Conservation (phyloP, 2,888 invertebrate species). For the Rotaria sp. region DNA sequence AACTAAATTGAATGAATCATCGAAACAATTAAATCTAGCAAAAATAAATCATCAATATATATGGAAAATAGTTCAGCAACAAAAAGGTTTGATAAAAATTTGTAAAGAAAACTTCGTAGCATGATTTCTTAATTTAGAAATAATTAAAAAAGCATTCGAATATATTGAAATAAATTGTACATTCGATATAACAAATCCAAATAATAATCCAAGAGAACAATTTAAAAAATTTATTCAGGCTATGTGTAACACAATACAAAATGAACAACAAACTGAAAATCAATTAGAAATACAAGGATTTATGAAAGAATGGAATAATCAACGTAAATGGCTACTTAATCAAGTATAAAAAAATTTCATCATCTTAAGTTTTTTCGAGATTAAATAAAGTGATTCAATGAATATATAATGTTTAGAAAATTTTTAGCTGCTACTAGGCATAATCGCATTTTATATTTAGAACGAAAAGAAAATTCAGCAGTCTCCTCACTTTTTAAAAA, state of each 20-base stretch:
- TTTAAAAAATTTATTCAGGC: neutral
- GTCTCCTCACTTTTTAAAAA: too few relatives aligned
- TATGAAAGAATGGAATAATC: conserved; percentile 24
- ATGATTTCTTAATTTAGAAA: neutral
- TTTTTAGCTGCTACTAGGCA: too few relatives aligned
- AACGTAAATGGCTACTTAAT: conserved; percentile 16
- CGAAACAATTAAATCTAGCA: neutral
- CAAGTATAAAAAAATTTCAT: neutral
- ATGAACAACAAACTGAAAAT: conserved; percentile 1
- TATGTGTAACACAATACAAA: neutral
- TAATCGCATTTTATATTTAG: too few relatives aligned
- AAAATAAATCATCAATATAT: neutral
- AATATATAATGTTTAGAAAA: too few relatives aligned
- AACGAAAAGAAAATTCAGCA: too few relatives aligned
- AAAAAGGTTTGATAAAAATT: neutral
- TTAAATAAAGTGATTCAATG: too few relatives aligned
- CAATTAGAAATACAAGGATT: conserved; percentile 16
- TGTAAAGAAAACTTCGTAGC: too few relatives aligned
- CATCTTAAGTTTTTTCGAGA: too few relatives aligned
- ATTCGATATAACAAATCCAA: neutral
- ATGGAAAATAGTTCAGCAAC: conserved; percentile 8
- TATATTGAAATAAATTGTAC: neutral
- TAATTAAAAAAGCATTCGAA: neutral
- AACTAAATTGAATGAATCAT: neutral
- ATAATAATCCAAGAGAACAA: neutral